Evolutionary conservation across 2,113 vertebrate species (phyloP), one percentile per base, ranked within the genome.

Genomic region (Gopherus flavomarginatus): DNA sequence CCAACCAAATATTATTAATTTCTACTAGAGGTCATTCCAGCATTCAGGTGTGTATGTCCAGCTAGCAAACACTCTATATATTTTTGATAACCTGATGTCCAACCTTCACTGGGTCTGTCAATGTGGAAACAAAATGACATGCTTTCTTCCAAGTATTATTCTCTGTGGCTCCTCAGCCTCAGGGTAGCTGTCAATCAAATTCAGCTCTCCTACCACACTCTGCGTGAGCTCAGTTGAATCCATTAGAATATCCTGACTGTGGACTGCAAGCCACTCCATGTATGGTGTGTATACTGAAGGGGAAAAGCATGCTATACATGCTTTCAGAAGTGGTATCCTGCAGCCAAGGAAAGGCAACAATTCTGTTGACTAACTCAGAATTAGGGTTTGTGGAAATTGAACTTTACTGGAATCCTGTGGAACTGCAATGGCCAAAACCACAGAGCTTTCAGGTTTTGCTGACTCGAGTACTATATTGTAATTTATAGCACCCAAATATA

Each of bases 41-140:
- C 19, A 94, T 72, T n/a, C 19, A 88, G 10, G 47, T 35, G 47
- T 7, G 27, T 78, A 47, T 2, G 79, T 5, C 42, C 3, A 38
- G 2, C 19, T 21, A 4, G 0, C 1, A 0, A 1, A 0, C 5
- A 50, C 22, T 1, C 13, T 44, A 5, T 1, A 81, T 87, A 49
- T 7, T 72, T 94, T 12, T 90, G 49, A 83, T 79, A 1, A 87
- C 8, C 11, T 81, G 2, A 52, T 47, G 56, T 2, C 5, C 26
- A 89, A 54, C 4, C 2, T 35, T 69, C 3, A 21, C 35, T 42
- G 0, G 11, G 16, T 78, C 5, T 62, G 7, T 26, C 72, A 13
- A 72, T 75, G 8, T 81, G 31, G 87, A 95, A 80, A 53, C 9
- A 89, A 92, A 94, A 38, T 0, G 1, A 1, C 4, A 29, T 47